Base-by-base conservation (phyloP, 1,140 invertebrate species). In the Brachionus sp. region DNA sequence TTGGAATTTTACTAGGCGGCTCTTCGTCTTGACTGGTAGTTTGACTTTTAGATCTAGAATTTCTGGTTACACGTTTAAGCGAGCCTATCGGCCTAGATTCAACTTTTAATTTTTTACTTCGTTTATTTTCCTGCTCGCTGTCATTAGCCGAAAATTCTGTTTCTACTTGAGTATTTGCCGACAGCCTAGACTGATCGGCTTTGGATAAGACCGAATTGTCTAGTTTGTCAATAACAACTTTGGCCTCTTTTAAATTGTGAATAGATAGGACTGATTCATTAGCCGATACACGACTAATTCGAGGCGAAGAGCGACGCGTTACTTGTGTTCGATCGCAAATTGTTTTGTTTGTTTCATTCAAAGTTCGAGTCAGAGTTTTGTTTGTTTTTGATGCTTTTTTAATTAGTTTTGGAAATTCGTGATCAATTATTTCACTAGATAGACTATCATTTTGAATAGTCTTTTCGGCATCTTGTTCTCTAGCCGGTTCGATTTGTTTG, bases 331-430 rank as follows among this genome's bases (percentile, higher is more conserved):
- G 35, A 42, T 73, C 64, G n/a, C 25, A 33, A 13, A 33, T 25
- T 9, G 33, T 33, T 16, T 37, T 35, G n/a, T 16, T n/a, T 16
- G 66, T 70, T 23, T 39, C 66, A 33, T 70, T 70, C 29, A 70
- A 16, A 39, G 66, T 70, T 19, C 66, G 33, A 70, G 66, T 70
- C 66, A 75, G 29, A 46, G 70, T 75, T 46, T 75, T 75, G 42
- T 50, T 75, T 13, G 37, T 12, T 46, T 75, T 75, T 1, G 16
- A 23, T 13, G n/a, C 5, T 46, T 75, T 75, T 75, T 75, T 75
- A 13, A n/a, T 75, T 6, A 75, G 46, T 25, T 75, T 75, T 6
- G 70, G 70, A 75, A 75, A 75, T 46, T 75, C 42, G 2, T 75
- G 44, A 46, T 75, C 70, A 44, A 75, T 75, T 46, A 46, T 13